phyloP scores from a whole-genome alignment of 1,140 invertebrate species.

The Bombus pascuorum region DNA sequence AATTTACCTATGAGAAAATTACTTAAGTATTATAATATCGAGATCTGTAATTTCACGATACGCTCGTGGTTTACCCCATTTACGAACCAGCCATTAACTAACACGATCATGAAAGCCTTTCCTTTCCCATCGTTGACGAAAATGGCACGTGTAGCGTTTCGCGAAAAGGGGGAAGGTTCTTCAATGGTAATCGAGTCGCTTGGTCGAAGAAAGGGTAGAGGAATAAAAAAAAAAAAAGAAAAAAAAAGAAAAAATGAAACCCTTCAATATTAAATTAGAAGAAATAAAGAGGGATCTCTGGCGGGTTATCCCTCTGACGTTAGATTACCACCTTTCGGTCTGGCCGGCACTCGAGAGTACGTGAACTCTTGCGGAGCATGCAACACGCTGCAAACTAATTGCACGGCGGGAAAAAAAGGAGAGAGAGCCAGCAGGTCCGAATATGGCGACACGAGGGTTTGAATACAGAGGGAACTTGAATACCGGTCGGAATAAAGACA shows the following conservation, averaged over 20 bases:
- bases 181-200: background rate
- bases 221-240: background rate
- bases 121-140: background rate
- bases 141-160: background rate
- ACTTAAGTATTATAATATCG: too few relatives aligned
- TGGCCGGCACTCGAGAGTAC: constrained; percentile 23
- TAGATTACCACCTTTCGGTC: constrained; percentile 42
- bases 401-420: constrained; percentile 68
- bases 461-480: constrained; percentile 26
- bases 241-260: background rate
- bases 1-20: too few relatives aligned
- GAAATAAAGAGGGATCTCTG: background rate
- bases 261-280: constrained; percentile 15
- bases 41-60: too few relatives aligned
- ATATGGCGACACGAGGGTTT: constrained; percentile 10
- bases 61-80: too few relatives aligned
- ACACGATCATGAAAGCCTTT: background rate
- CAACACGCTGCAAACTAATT: constrained; percentile 75
- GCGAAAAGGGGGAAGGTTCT: background rate
- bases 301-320: constrained; percentile 17
- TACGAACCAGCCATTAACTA: background rate
- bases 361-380: constrained; percentile 51
- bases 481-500: constrained; percentile 21
- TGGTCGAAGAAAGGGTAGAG: background rate
- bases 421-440: constrained; percentile 44